These are phyloP conservation scores for Trissolcus japonicus DNA, from an alignment of 2,888 invertebrate species.

Conservation along the genomic window DNA sequence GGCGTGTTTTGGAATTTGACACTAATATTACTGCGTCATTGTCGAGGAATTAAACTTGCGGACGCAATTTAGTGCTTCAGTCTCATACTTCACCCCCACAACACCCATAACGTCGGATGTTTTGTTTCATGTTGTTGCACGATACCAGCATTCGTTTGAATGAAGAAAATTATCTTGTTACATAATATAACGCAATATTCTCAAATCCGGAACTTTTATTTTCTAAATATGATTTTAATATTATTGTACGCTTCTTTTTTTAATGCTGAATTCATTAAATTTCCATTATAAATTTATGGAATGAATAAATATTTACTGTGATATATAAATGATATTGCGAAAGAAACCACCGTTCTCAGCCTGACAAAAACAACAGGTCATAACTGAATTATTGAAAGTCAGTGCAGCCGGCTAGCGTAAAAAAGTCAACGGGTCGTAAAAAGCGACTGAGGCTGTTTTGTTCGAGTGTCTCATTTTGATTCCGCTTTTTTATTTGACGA, in stretches of 20 bases:
- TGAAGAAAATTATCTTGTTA: constrained; percentile 18
- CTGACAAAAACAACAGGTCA: neutral
- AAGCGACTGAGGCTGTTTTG: constrained; percentile 19
- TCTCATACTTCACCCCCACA: constrained; percentile 7
- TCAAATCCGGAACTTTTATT: neutral
- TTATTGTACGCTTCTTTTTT: neutral
- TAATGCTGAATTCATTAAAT: neutral
- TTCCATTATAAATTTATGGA: neutral
- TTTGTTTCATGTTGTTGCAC: neutral
- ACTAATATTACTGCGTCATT: constrained; percentile 38
- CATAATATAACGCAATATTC: constrained; percentile 20
- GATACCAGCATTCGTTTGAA: constrained; percentile 17
- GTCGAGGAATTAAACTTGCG: constrained; percentile 31
- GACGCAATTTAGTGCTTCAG: constrained; percentile 19
- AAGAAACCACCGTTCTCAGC: neutral
- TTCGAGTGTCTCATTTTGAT: constrained; percentile 29
- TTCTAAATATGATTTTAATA: neutral
- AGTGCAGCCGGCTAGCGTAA: neutral
- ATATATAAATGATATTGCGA: neutral
- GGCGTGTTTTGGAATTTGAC: constrained; percentile 54
- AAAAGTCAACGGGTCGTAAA: constrained; percentile 6
- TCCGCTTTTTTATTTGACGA: neutral
- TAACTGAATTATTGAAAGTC: constrained; percentile 8
- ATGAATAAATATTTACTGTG: neutral
- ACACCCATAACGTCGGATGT: constrained; percentile 13